Evolutionary conservation across 1,140 invertebrate species (phyloP).

Genomic region (Drosophila hydei): DNA sequence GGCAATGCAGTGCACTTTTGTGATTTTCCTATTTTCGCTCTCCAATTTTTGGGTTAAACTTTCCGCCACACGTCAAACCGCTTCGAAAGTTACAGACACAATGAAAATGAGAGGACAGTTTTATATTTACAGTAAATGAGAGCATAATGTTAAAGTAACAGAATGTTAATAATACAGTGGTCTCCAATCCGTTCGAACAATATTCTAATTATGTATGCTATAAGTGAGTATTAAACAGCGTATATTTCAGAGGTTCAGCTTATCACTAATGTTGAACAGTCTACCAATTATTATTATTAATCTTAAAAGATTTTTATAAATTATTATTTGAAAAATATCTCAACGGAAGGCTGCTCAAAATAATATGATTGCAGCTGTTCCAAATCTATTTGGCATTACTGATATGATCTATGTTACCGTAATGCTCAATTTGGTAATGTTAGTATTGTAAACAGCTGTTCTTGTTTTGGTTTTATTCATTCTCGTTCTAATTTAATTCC

Average conservation of each 20-base stretch:
- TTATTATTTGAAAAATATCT: not conserved
- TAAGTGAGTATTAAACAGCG: too few relatives aligned
- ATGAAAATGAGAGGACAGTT: slow-evolving; percentile 23
- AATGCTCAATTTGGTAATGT: slow-evolving; percentile 33
- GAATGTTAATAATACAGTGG: slow-evolving; percentile 10
- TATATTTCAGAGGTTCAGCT: too few relatives aligned
- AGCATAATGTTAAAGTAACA: slow-evolving; percentile 38
- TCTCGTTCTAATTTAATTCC: not conserved
- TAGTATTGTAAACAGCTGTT: slow-evolving; percentile 24
- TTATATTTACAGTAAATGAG: not conserved
- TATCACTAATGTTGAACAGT: too few relatives aligned
- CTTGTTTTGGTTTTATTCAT: slow-evolving; percentile 26
- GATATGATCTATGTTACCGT: not conserved
- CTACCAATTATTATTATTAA: too few relatives aligned
- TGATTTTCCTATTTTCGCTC: slow-evolving; percentile 48
- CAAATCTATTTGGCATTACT: not conserved
- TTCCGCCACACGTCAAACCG: slow-evolving; percentile 21
- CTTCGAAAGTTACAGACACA: slow-evolving; percentile 33
- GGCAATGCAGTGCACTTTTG: slow-evolving; percentile 44
- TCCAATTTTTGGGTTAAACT: slow-evolving; percentile 19
- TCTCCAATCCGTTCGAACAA: not conserved
- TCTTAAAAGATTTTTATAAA: too few relatives aligned
- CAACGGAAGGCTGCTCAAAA: not conserved
- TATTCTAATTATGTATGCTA: too few relatives aligned
- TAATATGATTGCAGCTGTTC: not conserved